Evolutionary conservation across 2,888 invertebrate species (phyloP).

Genomic region (Polyommatus iphigenia): DNA sequence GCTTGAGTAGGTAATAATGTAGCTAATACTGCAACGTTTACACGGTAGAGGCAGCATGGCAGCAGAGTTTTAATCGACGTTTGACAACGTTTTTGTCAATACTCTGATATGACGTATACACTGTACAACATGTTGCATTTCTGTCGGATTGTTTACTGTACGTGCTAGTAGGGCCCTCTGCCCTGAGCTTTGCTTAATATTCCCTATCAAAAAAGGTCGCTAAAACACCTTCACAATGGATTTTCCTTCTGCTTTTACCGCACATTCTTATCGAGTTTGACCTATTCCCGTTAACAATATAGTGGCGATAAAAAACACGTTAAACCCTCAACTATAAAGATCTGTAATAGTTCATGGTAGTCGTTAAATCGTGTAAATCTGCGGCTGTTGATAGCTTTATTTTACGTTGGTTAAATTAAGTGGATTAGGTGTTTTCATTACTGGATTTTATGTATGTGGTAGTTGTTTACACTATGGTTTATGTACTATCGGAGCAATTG

Average conservation of each 20-base stretch:
- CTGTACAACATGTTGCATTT: too few species aligned
- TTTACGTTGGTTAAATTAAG: constrained; percentile 12
- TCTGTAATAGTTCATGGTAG: constrained; percentile 4
- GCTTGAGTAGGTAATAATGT: too few species aligned
- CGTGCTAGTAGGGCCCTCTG: too few species aligned
- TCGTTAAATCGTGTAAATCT: constrained; percentile 9
- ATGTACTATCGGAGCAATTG: neutral
- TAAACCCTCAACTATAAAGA: neutral
- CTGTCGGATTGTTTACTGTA: too few species aligned
- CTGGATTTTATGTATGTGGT: neutral
- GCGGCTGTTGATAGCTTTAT: constrained; percentile 2
- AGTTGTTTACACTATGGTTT: neutral
- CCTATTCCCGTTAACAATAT: neutral
- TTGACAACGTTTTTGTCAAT: too few species aligned
- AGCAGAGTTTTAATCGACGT: too few species aligned
- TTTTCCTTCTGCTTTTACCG: neutral
- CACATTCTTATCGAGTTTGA: neutral
- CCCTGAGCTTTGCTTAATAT: too few species aligned
- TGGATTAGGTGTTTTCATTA: neutral
- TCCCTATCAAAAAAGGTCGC: too few species aligned
- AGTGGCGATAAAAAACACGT: neutral
- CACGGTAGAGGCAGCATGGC: too few species aligned
- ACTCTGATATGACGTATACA: too few species aligned
- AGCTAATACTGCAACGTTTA: too few species aligned
- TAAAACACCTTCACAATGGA: too few species aligned